These are phyloP conservation scores for Pseudopodoces humilis DNA, from an alignment of 2,113 vertebrate genomes.

Conservation along the genomic window DNA sequence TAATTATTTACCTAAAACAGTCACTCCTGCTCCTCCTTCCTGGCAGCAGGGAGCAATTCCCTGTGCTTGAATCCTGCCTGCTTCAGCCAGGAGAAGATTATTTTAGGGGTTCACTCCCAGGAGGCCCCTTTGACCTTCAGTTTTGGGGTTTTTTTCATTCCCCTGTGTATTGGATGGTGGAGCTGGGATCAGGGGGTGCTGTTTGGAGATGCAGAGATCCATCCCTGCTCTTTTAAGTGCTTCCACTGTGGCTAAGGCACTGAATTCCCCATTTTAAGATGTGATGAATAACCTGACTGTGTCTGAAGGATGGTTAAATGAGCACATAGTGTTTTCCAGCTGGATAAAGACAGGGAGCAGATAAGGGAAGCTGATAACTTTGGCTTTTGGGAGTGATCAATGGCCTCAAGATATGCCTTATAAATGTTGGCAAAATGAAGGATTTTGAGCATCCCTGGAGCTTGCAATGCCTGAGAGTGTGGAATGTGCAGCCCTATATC, in stretches of 20 bases:
- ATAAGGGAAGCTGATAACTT: not conserved
- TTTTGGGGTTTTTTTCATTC: not conserved
- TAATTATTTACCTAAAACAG: not conserved
- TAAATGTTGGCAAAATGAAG: not conserved
- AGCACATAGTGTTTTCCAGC: not conserved
- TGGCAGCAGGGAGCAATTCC: not conserved
- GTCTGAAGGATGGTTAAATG: not conserved
- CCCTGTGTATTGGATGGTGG: not conserved
- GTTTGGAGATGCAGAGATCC: not conserved
- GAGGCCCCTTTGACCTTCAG: not conserved
- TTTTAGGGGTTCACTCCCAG: not conserved
- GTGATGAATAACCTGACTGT: not conserved
- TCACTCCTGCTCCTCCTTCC: not conserved
- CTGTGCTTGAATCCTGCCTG: not conserved
- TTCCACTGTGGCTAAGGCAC: not conserved
- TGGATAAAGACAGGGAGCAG: not conserved
- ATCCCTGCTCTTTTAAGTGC: not conserved
- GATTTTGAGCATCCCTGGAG: not conserved
- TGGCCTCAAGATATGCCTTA: not conserved
- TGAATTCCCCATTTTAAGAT: not conserved
- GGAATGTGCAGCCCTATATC: not conserved
- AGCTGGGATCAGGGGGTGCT: not conserved
- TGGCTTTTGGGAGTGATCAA: slow-evolving; percentile 3
- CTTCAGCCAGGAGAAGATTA: not conserved
- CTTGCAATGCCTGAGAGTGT: not conserved